Percentiles rank a stretch among this genome's conserved stretches.
These are phyloP conservation scores for Crepidodera aurea DNA, from an alignment of 2,888 invertebrate species.

Conservation along the genomic window DNA sequence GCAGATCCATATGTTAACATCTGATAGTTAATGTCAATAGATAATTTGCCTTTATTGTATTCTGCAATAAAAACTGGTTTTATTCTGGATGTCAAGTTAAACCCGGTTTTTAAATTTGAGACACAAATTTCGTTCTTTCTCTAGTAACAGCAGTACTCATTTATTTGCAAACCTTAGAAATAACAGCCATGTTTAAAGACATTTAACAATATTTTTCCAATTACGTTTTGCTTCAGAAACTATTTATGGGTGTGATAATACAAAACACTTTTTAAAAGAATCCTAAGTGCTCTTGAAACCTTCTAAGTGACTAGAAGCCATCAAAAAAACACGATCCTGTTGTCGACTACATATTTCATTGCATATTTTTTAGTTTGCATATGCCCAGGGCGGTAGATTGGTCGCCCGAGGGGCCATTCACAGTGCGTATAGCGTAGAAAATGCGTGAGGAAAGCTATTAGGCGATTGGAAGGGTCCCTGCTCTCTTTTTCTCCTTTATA, in stretches of 20 bases:
- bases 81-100: too few species aligned
- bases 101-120: too few species aligned
- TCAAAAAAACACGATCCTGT: conserved; percentile 4
- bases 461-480: conserved; percentile 33
- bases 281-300: neutral
- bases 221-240: neutral
- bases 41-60: too few species aligned
- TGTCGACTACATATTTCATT: conserved; percentile 18
- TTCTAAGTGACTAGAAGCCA: conserved; percentile 10
- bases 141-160: too few species aligned
- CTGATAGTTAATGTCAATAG: too few species aligned
- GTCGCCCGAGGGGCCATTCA: neutral
- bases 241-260: neutral
- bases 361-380: conserved; percentile 19
- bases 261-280: neutral
- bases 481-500: conserved; percentile 4
- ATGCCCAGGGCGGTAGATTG: conserved; percentile 6
- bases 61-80: too few species aligned
- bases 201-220: too few species aligned
- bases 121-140: too few species aligned
- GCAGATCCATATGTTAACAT: too few species aligned
- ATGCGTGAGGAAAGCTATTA: conserved; percentile 35
- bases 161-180: too few species aligned
- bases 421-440: conserved; percentile 26
- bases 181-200: too few species aligned